Percentiles rank a stretch among this genome's conserved stretches.
Conservation (phyloP, 2,113 vertebrate genomes). For the Elephas maximus region DNA sequence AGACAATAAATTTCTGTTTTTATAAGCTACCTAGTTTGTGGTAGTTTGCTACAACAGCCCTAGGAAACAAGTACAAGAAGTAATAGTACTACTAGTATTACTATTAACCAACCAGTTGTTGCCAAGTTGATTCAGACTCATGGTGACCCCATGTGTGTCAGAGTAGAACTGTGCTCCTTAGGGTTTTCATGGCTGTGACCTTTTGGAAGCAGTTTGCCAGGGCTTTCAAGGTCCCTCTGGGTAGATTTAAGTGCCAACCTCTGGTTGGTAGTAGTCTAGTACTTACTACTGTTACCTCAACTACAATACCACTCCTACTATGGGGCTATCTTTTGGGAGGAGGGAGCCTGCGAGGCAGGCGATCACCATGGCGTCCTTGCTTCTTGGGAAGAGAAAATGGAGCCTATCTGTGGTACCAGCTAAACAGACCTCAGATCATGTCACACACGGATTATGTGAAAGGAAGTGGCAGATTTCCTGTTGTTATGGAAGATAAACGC, state of each 20-base stretch:
- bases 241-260: not conserved
- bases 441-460: not conserved
- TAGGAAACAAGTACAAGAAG: not conserved
- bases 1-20: not conserved
- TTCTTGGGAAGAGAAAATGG: not conserved
- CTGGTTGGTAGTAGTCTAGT: not conserved
- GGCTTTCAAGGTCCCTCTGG: not conserved
- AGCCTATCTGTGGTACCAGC: not conserved
- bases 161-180: too few species aligned
- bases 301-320: too few species aligned
- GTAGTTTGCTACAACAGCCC: not conserved
- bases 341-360: not conserved
- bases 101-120: not conserved
- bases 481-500: not conserved
- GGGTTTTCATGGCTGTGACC: not conserved
- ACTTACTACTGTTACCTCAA: rapidly evolving
- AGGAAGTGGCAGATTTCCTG: not conserved
- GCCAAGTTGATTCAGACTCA: not conserved
- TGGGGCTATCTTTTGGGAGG: not conserved
- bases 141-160: not conserved
- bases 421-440: not conserved
- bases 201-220: not conserved
- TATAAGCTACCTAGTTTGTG: not conserved
- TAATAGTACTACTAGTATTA: not conserved
- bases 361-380: not conserved